Conservation (phyloP, 1,140 invertebrate genomes). For the Papilio helenus region DNA sequence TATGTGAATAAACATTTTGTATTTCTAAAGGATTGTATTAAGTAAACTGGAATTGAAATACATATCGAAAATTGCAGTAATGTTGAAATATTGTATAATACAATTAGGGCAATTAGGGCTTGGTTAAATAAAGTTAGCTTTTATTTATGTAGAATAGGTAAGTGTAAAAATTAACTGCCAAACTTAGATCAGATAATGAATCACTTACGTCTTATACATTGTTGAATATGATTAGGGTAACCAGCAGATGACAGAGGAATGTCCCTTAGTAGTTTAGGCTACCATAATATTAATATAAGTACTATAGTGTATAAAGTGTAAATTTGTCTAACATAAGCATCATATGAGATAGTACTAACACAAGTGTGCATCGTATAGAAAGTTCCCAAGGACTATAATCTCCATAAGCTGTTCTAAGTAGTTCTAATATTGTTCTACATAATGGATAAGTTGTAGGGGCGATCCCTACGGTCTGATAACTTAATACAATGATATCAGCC, state of each 20-base stretch:
- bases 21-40: no score
- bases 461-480: constrained; percentile 17
- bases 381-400: constrained; percentile 3
- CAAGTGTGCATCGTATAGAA: neutral
- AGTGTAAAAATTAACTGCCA: no score
- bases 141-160: no score
- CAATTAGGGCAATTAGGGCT: no score
- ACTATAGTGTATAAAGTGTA: neutral
- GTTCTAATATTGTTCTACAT: constrained; percentile 28
- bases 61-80: neutral
- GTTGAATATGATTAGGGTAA: no score
- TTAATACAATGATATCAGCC: constrained; percentile 16
- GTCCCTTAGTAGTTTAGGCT: no score
- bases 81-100: no score
- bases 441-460: constrained; percentile 14
- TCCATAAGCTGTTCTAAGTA: constrained; percentile 25
- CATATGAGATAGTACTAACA: neutral
- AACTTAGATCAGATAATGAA: no score
- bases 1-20: neutral
- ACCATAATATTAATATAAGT: no score
- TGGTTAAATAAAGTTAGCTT: no score
- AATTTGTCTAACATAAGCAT: neutral
- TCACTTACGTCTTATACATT: no score
- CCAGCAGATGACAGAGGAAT: no score
- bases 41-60: neutral